These are phyloP conservation scores for Drosophila pandora DNA, from an alignment of 1,140 invertebrate genomes.

Conservation along the genomic window DNA sequence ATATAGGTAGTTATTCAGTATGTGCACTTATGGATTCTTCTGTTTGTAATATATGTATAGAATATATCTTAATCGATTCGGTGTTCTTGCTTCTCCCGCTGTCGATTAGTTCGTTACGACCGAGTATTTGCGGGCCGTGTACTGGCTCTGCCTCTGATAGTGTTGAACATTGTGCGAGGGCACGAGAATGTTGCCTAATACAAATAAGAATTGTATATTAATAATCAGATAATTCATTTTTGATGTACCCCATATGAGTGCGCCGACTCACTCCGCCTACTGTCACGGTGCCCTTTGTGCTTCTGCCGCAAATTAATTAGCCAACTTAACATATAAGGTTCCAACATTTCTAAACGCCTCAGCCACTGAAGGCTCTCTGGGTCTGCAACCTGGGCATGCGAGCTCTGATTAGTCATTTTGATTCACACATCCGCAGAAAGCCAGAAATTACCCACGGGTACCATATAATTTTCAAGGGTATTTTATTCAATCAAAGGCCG, in stretches of 20 bases:
- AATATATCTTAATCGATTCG: conserved; percentile 27
- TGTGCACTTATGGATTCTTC: conserved; percentile 44
- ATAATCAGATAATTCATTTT: conserved; percentile 45
- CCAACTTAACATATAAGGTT: conserved; percentile 46
- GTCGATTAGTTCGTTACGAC: conserved; percentile 74
- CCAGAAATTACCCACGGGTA: conserved; percentile 56
- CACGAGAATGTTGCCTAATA: conserved; percentile 80
- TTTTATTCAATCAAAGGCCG: conserved; percentile 70
- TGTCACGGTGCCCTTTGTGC: conserved; percentile 34
- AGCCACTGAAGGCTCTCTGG: conserved; percentile 2
- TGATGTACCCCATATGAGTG: conserved; percentile 1
- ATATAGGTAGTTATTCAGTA: conserved; percentile 47
- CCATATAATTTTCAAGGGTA: conserved; percentile 70
- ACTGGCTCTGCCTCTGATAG: conserved; percentile 83
- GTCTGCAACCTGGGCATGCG: conserved; percentile 4
- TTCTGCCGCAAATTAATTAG: conserved; percentile 67
- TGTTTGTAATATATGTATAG: conserved; percentile 38
- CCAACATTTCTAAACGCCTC: conserved; percentile 63
- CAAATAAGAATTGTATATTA: conserved; percentile 72
- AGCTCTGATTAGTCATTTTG: conserved; percentile 69
- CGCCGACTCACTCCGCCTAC: conserved; percentile 47
- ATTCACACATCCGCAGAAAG: conserved; percentile 72
- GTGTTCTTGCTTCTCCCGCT: conserved; percentile 34
- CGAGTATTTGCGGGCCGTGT: conserved; percentile 81
- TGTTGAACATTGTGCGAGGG: conserved; percentile 82